These are phyloP conservation scores for Drosophila arizonae DNA, from an alignment of 1,140 invertebrate species.

Conservation along the genomic window DNA sequence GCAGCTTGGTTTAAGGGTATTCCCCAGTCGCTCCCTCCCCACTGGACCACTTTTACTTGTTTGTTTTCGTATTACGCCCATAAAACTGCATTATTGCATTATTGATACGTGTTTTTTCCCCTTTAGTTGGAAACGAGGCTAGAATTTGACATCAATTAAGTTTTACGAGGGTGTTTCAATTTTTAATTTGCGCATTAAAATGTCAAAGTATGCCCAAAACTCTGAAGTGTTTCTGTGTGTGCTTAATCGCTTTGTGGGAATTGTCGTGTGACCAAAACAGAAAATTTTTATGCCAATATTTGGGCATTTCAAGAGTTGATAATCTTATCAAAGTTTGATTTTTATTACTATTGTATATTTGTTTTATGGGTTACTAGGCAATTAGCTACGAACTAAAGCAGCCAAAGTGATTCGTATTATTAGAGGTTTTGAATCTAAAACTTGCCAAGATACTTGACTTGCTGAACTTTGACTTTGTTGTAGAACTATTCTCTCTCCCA, in stretches of 20 bases:
- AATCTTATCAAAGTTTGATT: conserved; percentile 1
- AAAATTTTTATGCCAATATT: too few species aligned
- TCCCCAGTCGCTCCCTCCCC: too few species aligned
- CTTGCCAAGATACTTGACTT: too few species aligned
- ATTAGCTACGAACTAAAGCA: not conserved
- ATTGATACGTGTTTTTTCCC: conserved; percentile 5
- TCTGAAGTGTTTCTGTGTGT: conserved; percentile 2
- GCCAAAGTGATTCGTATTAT: too few species aligned
- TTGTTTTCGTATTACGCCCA: conserved; percentile 35
- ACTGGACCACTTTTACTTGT: not conserved
- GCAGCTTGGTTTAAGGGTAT: too few species aligned
- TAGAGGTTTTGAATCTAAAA: too few species aligned
- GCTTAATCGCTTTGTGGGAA: not conserved
- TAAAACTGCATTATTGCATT: conserved; percentile 37
- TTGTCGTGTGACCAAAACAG: conserved; percentile 30
- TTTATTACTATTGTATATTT: too few species aligned
- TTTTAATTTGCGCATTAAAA: conserved; percentile 45
- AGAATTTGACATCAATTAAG: conserved; percentile 55
- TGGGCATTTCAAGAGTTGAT: not conserved
- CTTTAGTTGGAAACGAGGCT: not conserved
- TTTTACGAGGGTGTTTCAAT: conserved; percentile 53
- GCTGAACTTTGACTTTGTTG: too few species aligned
- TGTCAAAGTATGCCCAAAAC: conserved; percentile 36
- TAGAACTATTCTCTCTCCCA: too few species aligned
- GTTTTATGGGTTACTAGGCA: conserved; percentile 19